Conservation (phyloP, 2,797 vertebrate species). For the Clarias fuscus region DNA sequence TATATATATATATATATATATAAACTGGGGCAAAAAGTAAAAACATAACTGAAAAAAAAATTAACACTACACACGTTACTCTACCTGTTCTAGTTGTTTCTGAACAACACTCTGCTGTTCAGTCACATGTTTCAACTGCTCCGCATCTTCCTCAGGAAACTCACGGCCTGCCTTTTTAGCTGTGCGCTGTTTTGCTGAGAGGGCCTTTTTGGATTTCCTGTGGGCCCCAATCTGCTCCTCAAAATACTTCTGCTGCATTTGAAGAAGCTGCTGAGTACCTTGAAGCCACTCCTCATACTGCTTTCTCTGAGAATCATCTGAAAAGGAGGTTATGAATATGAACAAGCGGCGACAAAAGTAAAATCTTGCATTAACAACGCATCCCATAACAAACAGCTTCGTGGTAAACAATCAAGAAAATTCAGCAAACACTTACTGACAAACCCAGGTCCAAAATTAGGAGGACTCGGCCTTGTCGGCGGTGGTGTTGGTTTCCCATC, state of each 20-base stretch:
- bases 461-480: constrained; percentile 86
- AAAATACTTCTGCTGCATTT: constrained; percentile 96
- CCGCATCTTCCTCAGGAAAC: constrained; percentile 88
- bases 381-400: neutral
- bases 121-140: constrained; percentile 87
- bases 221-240: constrained; percentile 93
- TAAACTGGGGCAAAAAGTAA: no score
- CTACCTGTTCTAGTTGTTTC: constrained; percentile 96
- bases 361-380: neutral
- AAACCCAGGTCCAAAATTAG: constrained; percentile 89
- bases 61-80: neutral
- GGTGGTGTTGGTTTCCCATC: constrained; percentile 84
- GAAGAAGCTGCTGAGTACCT: constrained; percentile 93
- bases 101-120: constrained; percentile 94
- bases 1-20: no score
- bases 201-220: constrained; percentile 93
- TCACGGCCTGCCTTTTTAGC: constrained; percentile 90
- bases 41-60: neutral
- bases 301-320: constrained; percentile 87
- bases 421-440: constrained; percentile 83
- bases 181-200: constrained; percentile 95
- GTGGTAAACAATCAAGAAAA: neutral
- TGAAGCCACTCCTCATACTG: constrained; percentile 97
- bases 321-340: constrained; percentile 42
- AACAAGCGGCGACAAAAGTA: neutral